Conservation (phyloP, 2,797 vertebrate genomes). For the Enteromius fasciolatus region DNA sequence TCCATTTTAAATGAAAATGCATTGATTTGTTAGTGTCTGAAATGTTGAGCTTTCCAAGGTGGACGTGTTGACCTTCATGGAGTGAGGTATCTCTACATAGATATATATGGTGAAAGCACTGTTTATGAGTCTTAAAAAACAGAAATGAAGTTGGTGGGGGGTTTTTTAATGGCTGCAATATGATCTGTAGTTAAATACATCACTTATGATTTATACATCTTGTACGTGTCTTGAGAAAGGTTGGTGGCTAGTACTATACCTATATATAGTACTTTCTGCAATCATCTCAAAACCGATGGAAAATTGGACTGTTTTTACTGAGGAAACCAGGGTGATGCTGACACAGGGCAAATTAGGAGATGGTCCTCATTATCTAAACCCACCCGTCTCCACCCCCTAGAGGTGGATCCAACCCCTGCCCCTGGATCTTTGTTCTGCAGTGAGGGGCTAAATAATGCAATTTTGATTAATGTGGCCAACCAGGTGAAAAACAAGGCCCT, state of each 20-base stretch:
- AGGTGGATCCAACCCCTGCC: too few species aligned
- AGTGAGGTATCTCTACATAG: neutral
- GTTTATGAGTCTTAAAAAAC: neutral
- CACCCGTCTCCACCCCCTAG: too few species aligned
- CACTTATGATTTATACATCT: neutral
- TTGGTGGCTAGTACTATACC: neutral
- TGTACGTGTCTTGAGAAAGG: neutral
- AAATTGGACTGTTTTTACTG: neutral
- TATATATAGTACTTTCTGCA: neutral
- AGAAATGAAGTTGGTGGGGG: too few species aligned
- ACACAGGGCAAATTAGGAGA: neutral
- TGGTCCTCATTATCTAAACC: too few species aligned
- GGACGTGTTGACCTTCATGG: neutral
- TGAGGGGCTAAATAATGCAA: too few species aligned
- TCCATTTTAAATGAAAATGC: neutral
- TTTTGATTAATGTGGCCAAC: too few species aligned
- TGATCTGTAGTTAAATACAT: neutral
- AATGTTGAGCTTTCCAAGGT: neutral
- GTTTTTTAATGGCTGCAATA: neutral
- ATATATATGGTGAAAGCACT: neutral
- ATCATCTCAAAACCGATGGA: neutral
- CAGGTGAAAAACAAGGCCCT: too few species aligned
- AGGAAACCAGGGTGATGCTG: neutral
- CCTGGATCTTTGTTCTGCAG: too few species aligned
- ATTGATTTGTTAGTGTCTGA: neutral